Percentiles rank a stretch among this genome's conserved stretches.
Conservation (phyloP, 2,797 vertebrate genomes). For the Nannoperca obscura region DNA sequence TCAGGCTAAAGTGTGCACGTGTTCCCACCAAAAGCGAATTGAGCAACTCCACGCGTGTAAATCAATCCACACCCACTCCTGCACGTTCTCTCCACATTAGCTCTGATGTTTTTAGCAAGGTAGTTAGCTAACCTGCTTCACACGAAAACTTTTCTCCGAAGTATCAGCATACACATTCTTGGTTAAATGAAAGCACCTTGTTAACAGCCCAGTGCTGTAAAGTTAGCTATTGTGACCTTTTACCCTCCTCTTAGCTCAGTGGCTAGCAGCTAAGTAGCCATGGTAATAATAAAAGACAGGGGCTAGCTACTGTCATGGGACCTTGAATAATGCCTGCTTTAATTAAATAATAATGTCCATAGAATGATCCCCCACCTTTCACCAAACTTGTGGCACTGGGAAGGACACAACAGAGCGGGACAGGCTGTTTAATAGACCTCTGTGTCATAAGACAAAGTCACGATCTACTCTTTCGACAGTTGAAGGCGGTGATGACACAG, state of each 20-base stretch:
- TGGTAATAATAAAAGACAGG: background rate
- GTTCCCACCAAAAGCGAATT: background rate
- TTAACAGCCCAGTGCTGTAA: background rate
- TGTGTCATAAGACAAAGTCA: background rate
- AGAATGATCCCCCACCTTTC: background rate
- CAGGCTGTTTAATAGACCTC: background rate
- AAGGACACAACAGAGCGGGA: background rate
- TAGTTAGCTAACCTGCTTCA: background rate
- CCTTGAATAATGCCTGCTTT: background rate
- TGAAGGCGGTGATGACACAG: background rate
- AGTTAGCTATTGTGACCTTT: background rate
- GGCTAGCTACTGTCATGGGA: background rate
- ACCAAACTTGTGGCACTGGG: background rate
- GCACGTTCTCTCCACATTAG: background rate
- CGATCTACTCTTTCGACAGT: background rate
- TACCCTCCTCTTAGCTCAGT: background rate
- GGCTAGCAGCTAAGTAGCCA: constrained; percentile 12
- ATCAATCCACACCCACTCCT: background rate
- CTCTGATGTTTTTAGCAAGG: constrained; percentile 1
- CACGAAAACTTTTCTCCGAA: background rate
- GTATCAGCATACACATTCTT: background rate
- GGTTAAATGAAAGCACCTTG: background rate
- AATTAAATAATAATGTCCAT: background rate
- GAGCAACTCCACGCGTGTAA: background rate
- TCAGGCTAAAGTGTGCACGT: background rate